Evolutionary conservation across 2,888 invertebrate species (phyloP), one percentile per base, ranked within the genome.

Genomic region (Syrphus vitripennis): DNA sequence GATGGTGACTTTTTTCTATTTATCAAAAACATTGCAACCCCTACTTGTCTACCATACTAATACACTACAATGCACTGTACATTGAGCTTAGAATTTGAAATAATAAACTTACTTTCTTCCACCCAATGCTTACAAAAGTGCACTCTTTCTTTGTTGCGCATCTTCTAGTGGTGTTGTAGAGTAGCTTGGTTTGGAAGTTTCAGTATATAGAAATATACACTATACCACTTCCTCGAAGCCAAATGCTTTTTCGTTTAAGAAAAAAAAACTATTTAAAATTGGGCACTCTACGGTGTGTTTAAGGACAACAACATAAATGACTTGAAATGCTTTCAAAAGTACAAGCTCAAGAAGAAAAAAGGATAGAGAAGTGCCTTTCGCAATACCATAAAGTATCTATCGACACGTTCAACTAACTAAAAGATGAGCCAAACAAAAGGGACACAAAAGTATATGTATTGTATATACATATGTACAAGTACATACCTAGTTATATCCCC

Each of bases 361-460:
- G 12, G 34, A 24, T 31, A 55, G n/a, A n/a, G 6, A 65, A 65
- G 63, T 31, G 57, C 65, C 70, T 26, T 10, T 14, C 31, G 67
- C 67, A 42, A 61, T 45, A 67, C 26, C 53, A 72, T 69, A 69
- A 63, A 74, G 48, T 48, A 76, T 55, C 71, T 59, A 84, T 80
- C 70, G 65, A 65, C 75, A 67, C 57, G 42, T 79, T 21, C 29
- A 70, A 74, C 48, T 57, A 42, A 65, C 61, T 65, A 21, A 78
- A 57, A 74, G 63, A 69, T 74, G 67, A 70, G 16, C 14, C 48
- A 24, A 48, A 37, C 50, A 34, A 14, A 67, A 50, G 5, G 29
- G 19, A 61, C 19, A 48, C 31, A 24, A 16, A 67, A 34, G 31
- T 29, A 12, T 42, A 42, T 3, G n/a, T 0, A 40, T 5, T n/a